A percentile compares a stretch with the other conserved stretches of the same genome.
These are phyloP conservation scores for Ornithorhynchus anatinus DNA, from an alignment of 2,113 vertebrate species.

Conservation along the genomic window DNA sequence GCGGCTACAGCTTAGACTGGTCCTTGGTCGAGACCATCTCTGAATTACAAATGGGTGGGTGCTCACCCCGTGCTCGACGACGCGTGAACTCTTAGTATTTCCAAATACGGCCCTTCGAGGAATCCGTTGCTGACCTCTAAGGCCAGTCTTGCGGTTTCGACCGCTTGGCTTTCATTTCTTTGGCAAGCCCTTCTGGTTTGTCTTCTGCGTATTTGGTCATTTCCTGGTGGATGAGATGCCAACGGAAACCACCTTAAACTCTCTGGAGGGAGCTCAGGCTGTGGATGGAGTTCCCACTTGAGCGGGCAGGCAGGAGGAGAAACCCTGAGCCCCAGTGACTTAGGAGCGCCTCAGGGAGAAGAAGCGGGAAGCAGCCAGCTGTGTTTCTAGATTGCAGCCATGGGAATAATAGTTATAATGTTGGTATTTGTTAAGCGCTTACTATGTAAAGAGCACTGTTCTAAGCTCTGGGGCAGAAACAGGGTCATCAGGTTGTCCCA, in stretches of 20 bases:
- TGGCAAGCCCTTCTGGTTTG: neutral
- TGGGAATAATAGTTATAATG: too few species aligned
- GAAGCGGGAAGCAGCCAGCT: too few species aligned
- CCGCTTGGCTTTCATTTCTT: neutral
- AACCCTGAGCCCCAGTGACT: neutral
- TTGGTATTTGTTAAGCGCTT: too few species aligned
- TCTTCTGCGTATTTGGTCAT: neutral
- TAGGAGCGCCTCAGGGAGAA: neutral
- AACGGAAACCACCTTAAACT: too few species aligned
- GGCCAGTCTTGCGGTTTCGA: too few species aligned
- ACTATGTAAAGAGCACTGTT: too few species aligned
- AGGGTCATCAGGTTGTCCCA: too few species aligned
- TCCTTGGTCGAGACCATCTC: conserved; percentile 93
- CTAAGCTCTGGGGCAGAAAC: too few species aligned
- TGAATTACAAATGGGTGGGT: conserved; percentile 96
- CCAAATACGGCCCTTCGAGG: neutral
- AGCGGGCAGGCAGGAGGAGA: neutral
- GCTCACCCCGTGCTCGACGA: neutral
- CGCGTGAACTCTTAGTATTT: conserved; percentile 2
- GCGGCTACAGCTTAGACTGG: conserved; percentile 95
- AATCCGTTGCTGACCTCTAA: too few species aligned
- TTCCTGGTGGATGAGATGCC: too few species aligned
- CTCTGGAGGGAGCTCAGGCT: too few species aligned
- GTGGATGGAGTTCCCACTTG: neutral
- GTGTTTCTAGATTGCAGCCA: too few species aligned